These are phyloP conservation scores for Desmodus rotundus DNA, from an alignment of 2,113 vertebrate genomes.

Conservation along the genomic window DNA sequence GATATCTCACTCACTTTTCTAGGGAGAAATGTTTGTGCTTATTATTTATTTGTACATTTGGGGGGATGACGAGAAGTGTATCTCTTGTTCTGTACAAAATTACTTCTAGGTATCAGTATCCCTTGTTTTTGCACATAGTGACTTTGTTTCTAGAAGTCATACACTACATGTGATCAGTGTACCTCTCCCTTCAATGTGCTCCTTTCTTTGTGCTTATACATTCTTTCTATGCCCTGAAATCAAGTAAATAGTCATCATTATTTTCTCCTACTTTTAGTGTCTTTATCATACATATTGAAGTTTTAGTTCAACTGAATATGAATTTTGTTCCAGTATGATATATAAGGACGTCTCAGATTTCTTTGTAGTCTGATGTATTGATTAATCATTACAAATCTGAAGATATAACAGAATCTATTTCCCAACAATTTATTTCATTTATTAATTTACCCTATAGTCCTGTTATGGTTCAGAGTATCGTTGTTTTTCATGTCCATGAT, in stretches of 20 bases:
- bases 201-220: neutral
- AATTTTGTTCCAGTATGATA: neutral
- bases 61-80: neutral
- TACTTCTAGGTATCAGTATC: neutral
- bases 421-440: neutral
- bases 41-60: neutral
- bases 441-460: neutral
- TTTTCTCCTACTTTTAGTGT: neutral
- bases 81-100: neutral
- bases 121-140: neutral
- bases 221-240: neutral
- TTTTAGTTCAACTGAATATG: neutral
- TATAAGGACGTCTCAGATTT: neutral
- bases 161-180: neutral
- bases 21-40: neutral
- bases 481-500: neutral
- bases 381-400: neutral
- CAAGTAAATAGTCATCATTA: neutral
- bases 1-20: neutral
- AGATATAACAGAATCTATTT: neutral
- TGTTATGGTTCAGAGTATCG: neutral
- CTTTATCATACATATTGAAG: neutral
- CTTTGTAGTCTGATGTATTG: neutral
- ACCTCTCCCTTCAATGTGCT: neutral
- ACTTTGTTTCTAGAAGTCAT: neutral